Evolutionary conservation across 2,113 vertebrate genomes (phyloP), one percentile per base, ranked within the genome.

Genomic region (Prolemur simus): DNA sequence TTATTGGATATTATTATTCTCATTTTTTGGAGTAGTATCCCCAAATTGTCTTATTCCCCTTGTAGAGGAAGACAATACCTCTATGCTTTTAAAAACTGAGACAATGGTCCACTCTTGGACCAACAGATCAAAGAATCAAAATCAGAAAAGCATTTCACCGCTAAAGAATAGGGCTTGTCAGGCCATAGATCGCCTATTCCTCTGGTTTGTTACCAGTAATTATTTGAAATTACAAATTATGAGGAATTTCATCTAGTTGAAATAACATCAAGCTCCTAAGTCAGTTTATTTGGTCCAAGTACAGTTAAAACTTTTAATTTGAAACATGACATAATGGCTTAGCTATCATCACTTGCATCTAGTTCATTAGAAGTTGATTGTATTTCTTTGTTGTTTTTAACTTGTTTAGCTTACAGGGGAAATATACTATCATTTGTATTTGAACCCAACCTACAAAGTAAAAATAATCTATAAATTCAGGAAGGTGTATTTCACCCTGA

Each of bases 311-410:
- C 68, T 92, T 87, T 77, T 87, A 64, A 86, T 86, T 56, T 86
- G 39, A 93, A 95, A 95, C 23, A 49, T 84, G n/a, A 85, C 21
- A 39, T 47, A 54, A 29, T 95, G 47, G 42, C 37, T 87, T 81
- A 89, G 34, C 58, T 89, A 69, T 91, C 32, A 73, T 83, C 49
- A 74, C 23, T 84, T 95, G 25, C 17, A 64, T 95, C 63, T 86
- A 23, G n/a, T 93, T 95, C 76, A 95, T 73, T 27, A 96, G 52
- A 96, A 87, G n/a, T 76, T 97, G 85, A 94, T 69, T 90, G 81
- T 81, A 63, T 94, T 92, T 90, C 63, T 91, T 77, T 73, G 47
- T 87, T 87, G 27, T n/a, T 77, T 95, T 97, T 84, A 95, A 93
- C 32, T 66, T 85, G 76, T 71, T 94, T 91, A 83, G 39, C 17